Evolutionary conservation across 1,140 invertebrate species (phyloP).

Genomic region (Steinernema khuongi): DNA sequence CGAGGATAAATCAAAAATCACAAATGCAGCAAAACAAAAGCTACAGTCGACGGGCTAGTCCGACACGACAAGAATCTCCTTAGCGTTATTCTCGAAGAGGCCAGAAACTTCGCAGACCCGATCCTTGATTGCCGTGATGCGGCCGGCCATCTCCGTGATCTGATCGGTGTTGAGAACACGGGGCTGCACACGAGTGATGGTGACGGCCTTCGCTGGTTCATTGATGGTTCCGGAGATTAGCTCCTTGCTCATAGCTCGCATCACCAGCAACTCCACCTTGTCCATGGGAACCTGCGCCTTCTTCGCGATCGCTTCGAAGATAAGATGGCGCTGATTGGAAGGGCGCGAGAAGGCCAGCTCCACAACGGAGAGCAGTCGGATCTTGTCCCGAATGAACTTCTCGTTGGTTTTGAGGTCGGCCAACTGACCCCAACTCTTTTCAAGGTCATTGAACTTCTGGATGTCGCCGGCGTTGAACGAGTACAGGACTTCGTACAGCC

Average conservation of each 20-base stretch:
- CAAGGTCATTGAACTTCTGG: constrained; percentile 74
- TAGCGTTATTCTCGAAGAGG: constrained; percentile 40
- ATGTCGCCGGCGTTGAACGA: constrained; percentile 93
- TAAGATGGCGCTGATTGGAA: constrained; percentile 70
- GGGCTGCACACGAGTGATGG: constrained; percentile 85
- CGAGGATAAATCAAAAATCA: no score
- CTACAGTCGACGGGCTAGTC: no score
- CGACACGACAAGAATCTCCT: constrained; percentile 42
- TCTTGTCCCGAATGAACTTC: constrained; percentile 76
- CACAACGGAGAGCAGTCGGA: constrained; percentile 89
- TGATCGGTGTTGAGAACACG: constrained; percentile 71
- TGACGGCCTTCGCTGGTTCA: constrained; percentile 69
- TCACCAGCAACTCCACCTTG: constrained; percentile 83
- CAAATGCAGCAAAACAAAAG: no score
- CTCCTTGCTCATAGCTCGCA: constrained; percentile 93
- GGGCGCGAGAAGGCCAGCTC: constrained; percentile 71
- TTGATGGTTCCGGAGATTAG: constrained; percentile 90
- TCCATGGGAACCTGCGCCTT: constrained; percentile 74
- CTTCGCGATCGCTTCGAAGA: constrained; percentile 81
- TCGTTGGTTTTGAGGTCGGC: constrained; percentile 79
- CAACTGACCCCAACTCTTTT: constrained; percentile 71
- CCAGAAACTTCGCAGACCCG: constrained; percentile 34
- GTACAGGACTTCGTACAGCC: constrained; percentile 80
- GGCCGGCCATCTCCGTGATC: constrained; percentile 35
- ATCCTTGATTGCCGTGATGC: constrained; percentile 41